Evolutionary conservation across 64 coral and sea anemone genomes (phyloP), one percentile per base, ranked within the genome.

Genomic region (Montipora cactus): DNA sequence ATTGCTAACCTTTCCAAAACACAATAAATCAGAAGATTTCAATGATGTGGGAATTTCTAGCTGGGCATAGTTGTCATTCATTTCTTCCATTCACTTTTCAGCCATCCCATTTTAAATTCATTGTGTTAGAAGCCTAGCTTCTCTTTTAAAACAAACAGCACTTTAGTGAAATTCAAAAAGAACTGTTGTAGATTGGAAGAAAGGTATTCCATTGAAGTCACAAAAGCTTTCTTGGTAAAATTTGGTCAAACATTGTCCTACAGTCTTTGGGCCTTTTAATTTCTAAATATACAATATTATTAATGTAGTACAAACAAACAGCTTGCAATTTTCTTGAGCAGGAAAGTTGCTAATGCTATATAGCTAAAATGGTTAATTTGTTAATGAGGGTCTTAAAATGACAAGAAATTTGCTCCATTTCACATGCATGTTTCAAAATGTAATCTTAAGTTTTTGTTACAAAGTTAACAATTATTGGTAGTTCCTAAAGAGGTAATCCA

Each of bases 401-500:
- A 37, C 16, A 13, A 14, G 12, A 67, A 67, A 18, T 67, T 37
- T 37, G 37, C 37, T 37, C 37, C 37, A 37, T 15, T 14, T 15
- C 62, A 55, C 10, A 10, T 55, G 61, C 14, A 14, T 19, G 61
- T 71, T 19, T 71, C 37, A 15, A 21, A 71, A 71, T 5, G 5
- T 71, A 71, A 67, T 67, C 12, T 23, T 7, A n/a, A 71, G 68
- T 71, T 22, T 71, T 5, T 23, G 5, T 22, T 20, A 3, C 21
- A 71, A 78, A 78, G 49, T 49, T 50, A 50, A 15, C 49, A 3
- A 64, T 16, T 4, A 76, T 25, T 87, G 13, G 18, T 13, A 10
- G 11, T 69, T 53, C 80, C 57, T 93, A 97, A 59, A 97, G 51
- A 69, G 95, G 92, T 1, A 94, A 80, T 4, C 92, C 95, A 83